phyloP scores from a whole-genome alignment of 2,113 vertebrate genomes.

The Seriola rivoliana region DNA sequence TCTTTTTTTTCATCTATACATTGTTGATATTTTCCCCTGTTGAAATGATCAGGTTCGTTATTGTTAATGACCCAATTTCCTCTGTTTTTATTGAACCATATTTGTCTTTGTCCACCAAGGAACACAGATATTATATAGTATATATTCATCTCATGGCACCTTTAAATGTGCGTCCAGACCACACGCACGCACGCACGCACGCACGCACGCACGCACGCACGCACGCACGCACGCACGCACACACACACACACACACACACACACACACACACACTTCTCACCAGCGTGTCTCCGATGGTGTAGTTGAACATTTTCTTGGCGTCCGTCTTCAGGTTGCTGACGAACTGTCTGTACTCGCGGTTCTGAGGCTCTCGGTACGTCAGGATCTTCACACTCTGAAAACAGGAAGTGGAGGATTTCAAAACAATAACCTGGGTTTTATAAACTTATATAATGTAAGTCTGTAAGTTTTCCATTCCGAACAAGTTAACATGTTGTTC shows the following conservation, averaged over 20 bases:
- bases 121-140: no score
- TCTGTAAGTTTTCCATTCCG: neutral
- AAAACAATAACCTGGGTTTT: neutral
- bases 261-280: slow-evolving; percentile 68
- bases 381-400: slow-evolving; percentile 93
- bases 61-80: neutral
- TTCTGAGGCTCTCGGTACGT: slow-evolving; percentile 92
- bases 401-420: neutral
- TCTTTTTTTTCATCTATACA: neutral
- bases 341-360: slow-evolving; percentile 88
- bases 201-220: no score
- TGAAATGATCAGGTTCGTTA: neutral
- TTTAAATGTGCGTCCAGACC: no score
- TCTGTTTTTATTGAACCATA: neutral
- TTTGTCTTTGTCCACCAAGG: neutral
- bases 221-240: no score
- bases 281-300: slow-evolving; percentile 90
- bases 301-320: slow-evolving; percentile 88
- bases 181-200: no score
- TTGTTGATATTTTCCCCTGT: neutral
- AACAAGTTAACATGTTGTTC: neutral
- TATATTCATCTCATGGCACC: no score
- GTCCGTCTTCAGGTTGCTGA: slow-evolving; percentile 83
- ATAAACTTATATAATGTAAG: neutral
- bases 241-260: no score